Evolutionary conservation across 2,113 vertebrate species (phyloP), one percentile per base, ranked within the genome.

Genomic region (Gavialis gangeticus): DNA sequence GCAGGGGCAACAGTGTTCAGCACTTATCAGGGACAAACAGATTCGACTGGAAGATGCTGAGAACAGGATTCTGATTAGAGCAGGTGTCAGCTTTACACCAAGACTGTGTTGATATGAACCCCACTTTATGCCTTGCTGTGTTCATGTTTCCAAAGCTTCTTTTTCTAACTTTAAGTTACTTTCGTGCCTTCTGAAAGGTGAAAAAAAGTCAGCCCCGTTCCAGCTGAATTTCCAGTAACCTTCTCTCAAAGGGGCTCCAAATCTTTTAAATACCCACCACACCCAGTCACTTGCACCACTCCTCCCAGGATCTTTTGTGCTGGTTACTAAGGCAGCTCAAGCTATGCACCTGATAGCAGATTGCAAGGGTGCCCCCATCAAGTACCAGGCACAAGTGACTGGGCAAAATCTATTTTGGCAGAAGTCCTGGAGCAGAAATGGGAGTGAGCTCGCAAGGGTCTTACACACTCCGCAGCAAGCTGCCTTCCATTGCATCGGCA

Each of bases 321-420:
- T 0, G 0, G 60, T 25, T 79, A 27, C 13, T 0, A 1, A 37
- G 59, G 28, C 13, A 12, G 78, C 69, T 5, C 1, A 0, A 18
- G n/a, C 30, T 13, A 2, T 28, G 71, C 28, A 0, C 0, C 13
- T 24, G 55, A 12, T 56, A 21, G 30, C n/a, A 5, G 2, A 21
- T 79, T 46, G 34, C 25, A 64, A 66, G 3, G 21, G 63, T 3
- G 0, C 5, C 69, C 21, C 0, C 0, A n/a, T 37, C 13, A 15
- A n/a, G 25, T 4, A 7, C 22, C 21, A 1, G 0, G n/a, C 78
- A 56, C 60, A 81, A 81, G 57, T 22, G 59, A 25, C 54, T 24
- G 54, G 30, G 25, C 62, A 88, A 66, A 92, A 90, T 6, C 71
- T 67, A 55, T 15, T 4, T 12, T 2, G 5, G 10, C 3, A 12